Percentiles rank a stretch among this genome's conserved stretches.
phyloP scores from a whole-genome alignment of 2,113 vertebrate genomes.

The Thunnus thynnus region DNA sequence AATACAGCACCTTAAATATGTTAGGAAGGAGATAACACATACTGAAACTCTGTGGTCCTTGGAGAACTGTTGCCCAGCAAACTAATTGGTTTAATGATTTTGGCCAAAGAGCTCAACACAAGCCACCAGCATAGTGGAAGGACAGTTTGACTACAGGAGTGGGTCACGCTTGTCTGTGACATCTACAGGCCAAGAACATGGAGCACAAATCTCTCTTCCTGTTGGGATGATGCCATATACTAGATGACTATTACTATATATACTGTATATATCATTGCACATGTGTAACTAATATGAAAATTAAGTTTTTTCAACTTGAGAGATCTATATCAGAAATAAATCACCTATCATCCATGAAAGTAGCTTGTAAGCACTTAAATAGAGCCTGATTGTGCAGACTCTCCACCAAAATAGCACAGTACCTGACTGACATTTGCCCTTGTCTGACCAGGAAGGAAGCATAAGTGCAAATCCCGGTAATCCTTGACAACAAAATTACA shows the following conservation, averaged over 20 bases:
- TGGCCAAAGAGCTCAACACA: conserved; percentile 10
- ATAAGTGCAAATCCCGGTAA: conserved; percentile 64
- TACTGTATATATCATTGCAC: background rate
- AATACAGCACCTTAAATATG: background rate
- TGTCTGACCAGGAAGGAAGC: conserved; percentile 41
- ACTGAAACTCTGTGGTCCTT: background rate
- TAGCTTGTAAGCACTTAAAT: conserved; percentile 1
- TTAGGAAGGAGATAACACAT: background rate
- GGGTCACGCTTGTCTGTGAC: conserved; percentile 29
- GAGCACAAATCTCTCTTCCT: conserved; percentile 8
- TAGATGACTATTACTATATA: background rate
- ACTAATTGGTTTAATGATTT: conserved; percentile 29
- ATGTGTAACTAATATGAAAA: background rate
- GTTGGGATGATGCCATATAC: background rate
- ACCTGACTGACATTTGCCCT: conserved; percentile 53
- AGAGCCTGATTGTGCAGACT: background rate
- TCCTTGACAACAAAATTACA: conserved; percentile 63
- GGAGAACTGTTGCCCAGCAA: background rate
- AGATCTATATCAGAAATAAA: background rate
- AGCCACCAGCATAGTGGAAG: background rate
- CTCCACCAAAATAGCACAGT: conserved; percentile 48
- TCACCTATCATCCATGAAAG: background rate
- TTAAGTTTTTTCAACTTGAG: background rate
- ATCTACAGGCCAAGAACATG: conserved; percentile 8
- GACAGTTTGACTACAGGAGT: background rate